These are phyloP conservation scores for Atherinosoma microstoma DNA, from an alignment of 2,797 vertebrate genomes.

Conservation along the genomic window DNA sequence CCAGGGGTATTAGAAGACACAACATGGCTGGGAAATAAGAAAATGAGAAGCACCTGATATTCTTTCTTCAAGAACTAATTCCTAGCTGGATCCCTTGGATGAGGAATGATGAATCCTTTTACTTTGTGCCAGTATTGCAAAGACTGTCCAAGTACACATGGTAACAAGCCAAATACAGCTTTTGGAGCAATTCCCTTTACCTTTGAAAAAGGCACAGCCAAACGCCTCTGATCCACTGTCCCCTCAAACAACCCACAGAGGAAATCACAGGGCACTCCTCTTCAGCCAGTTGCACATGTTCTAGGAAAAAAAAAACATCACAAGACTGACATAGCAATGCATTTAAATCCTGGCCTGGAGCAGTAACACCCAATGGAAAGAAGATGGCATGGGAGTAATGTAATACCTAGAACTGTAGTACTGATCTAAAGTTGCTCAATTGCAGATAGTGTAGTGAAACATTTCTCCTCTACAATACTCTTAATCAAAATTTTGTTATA, in stretches of 20 bases:
- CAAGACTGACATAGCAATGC: background rate
- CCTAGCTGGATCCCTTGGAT: background rate
- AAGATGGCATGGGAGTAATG: background rate
- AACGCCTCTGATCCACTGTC: background rate
- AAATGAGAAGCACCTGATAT: conserved; percentile 6
- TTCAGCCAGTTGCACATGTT: background rate
- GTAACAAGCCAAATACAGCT: conserved; percentile 10
- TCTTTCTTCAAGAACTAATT: background rate
- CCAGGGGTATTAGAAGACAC: background rate
- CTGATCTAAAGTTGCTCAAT: background rate
- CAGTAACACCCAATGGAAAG: background rate
- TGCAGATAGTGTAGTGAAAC: background rate
- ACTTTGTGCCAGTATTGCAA: background rate
- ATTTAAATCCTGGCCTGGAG: background rate
- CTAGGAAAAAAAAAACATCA: background rate
- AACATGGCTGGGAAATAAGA: background rate
- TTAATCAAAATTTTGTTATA: background rate
- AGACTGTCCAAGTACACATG: background rate
- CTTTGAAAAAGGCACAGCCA: conserved; percentile 3
- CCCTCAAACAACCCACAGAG: background rate
- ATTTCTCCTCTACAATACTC: background rate
- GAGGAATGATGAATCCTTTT: background rate
- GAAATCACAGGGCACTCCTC: background rate
- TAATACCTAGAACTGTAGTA: background rate
- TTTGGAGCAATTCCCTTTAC: conserved; percentile 7